phyloP scores from a whole-genome alignment of 2,888 invertebrate genomes.

The Campoletis raptor region DNA sequence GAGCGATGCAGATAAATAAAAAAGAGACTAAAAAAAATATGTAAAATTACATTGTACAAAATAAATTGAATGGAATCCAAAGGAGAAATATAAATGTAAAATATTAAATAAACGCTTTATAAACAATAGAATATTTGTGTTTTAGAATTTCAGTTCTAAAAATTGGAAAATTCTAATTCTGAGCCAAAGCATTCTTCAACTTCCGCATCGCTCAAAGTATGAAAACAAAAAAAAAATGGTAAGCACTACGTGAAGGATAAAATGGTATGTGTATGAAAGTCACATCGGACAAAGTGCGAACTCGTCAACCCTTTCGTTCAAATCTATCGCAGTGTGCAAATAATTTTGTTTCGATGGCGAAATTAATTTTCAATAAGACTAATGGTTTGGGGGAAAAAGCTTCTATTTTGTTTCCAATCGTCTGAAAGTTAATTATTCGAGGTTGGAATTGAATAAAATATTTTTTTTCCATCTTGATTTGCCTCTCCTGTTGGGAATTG shows the following conservation, averaged over 20 bases:
- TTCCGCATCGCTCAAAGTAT: slow-evolving; percentile 28
- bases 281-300: slow-evolving; percentile 77
- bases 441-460: slow-evolving; percentile 44
- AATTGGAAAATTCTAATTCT: neutral
- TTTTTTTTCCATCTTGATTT: slow-evolving; percentile 50
- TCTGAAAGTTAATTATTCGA: slow-evolving; percentile 9
- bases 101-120: neutral
- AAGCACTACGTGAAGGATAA: slow-evolving; percentile 70
- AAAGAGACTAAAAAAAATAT: neutral
- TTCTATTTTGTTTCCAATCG: neutral
- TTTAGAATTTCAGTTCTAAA: neutral
- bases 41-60: neutral
- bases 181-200: neutral
- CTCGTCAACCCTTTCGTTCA: slow-evolving; percentile 70
- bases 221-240: slow-evolving; percentile 39
- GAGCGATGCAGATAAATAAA: slow-evolving; percentile 25
- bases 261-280: slow-evolving; percentile 11
- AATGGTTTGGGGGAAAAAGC: neutral
- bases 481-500: slow-evolving; percentile 19
- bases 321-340: slow-evolving; percentile 35
- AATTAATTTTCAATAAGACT: neutral
- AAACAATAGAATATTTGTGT: neutral
- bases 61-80: neutral
- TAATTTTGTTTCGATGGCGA: slow-evolving; percentile 37
- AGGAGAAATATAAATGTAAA: neutral